Percentiles rank a stretch among this genome's conserved stretches.
phyloP scores from a whole-genome alignment of 2,888 invertebrate species.

The Cephus rjabovi region DNA sequence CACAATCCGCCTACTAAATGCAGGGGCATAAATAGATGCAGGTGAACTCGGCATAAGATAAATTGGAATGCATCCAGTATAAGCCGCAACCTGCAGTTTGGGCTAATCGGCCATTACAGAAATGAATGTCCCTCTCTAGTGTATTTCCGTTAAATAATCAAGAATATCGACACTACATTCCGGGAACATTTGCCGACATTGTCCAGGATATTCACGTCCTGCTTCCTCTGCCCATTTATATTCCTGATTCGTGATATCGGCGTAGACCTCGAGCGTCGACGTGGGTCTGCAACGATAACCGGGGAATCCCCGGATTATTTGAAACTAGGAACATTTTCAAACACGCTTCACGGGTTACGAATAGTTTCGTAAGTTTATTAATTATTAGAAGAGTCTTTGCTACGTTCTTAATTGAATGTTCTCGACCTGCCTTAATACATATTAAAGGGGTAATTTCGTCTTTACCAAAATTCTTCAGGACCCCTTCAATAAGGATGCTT shows the following conservation, averaged over 20 bases:
- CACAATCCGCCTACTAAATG: neutral
- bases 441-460: neutral
- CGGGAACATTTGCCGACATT: slow-evolving; percentile 45
- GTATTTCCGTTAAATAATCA: slow-evolving; percentile 49
- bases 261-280: slow-evolving; percentile 34
- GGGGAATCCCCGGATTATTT: neutral
- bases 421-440: neutral
- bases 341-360: neutral
- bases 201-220: slow-evolving; percentile 41
- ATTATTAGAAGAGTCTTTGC: neutral
- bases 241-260: slow-evolving; percentile 45
- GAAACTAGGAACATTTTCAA: neutral
- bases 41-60: neutral
- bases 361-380: neutral
- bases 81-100: neutral
- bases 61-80: neutral
- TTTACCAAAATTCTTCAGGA: neutral
- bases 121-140: neutral
- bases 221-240: slow-evolving; percentile 55
- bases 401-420: neutral
- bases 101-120: neutral
- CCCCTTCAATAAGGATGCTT: neutral
- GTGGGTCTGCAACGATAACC: slow-evolving; percentile 51
- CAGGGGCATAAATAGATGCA: neutral
- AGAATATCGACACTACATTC: slow-evolving; percentile 52